Evolutionary conservation across 2,888 invertebrate genomes (phyloP), one percentile per base, ranked within the genome.

Genomic region (Atethmia centrago): DNA sequence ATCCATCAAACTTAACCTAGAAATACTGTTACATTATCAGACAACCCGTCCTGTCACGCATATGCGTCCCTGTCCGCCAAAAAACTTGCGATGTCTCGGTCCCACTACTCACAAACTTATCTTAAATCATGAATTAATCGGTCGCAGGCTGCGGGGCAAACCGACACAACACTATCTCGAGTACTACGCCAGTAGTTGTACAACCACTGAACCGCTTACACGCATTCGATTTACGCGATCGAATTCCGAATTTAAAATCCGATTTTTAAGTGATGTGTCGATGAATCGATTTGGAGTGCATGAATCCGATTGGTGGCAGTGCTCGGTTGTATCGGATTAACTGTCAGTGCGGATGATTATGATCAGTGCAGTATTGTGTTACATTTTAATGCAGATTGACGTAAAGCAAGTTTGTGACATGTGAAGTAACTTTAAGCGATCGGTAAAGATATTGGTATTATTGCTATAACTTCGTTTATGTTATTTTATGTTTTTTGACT

Each of bases 111-210:
- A 62, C 49, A 70, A 88, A 92, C 80, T 84, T 87, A 93, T 93
- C 92, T 93, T 85, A 90, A 88, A 93, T 93, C 92, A 90, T 90
- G 92, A 93, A 93, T 93, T 93, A 92, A 93, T 92, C 91, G 91
- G 88, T 87, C 86, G 87, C 86, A 87, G 85, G 87, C 79, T 87
- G 85, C 85, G 85, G 77, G 79, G 79, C 88, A 84, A 90, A 90
- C 84, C 88, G 85, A 85, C 83, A 86, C 87, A 86, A 85, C 86
- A 89, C 88, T 85, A 86, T 85, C 82, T 84, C 85, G 81, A 84
- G 87, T 82, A 88, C 88, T 87, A 85, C 87, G 88, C 89, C 94
- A 95, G 95, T 95, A 92, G 90, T 91, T 88, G 88, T 88, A 91
- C 92, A 91, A 91, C 93, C 86, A 89, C 92, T 92, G 94, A 80